phyloP scores from a whole-genome alignment of 2,797 vertebrate genomes.

The Australoheros facetus region DNA sequence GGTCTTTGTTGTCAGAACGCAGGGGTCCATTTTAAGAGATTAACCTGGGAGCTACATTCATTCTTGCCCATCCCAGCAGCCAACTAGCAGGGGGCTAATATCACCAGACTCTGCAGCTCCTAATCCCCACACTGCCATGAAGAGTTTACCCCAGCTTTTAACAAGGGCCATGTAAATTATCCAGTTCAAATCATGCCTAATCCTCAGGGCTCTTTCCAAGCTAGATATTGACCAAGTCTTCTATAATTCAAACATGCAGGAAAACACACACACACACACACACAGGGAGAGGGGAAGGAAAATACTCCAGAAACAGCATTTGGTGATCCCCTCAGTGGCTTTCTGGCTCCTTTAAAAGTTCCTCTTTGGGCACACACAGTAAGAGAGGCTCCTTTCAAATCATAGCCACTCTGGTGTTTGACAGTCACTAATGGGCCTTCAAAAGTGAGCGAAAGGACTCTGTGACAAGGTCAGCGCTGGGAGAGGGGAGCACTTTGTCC shows the following conservation, averaged over 20 bases:
- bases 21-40: constrained; percentile 71
- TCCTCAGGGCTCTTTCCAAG: constrained; percentile 51
- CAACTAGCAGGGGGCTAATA: constrained; percentile 71
- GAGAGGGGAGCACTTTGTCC: constrained; percentile 49
- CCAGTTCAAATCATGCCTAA: constrained; percentile 68
- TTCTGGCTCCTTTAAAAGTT: constrained; percentile 19
- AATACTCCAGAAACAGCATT: not conserved
- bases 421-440: constrained; percentile 54
- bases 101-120: constrained; percentile 29
- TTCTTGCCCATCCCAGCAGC: constrained; percentile 45
- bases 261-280: not conserved
- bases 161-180: constrained; percentile 70
- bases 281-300: not conserved
- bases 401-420: constrained; percentile 53
- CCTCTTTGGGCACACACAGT: constrained; percentile 20
- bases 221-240: constrained; percentile 61
- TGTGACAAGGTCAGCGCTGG: constrained; percentile 61
- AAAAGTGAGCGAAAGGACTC: constrained; percentile 42
- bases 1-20: constrained; percentile 72
- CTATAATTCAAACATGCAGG: constrained; percentile 55
- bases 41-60: constrained; percentile 69
- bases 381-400: constrained; percentile 37
- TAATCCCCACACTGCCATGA: constrained; percentile 61
- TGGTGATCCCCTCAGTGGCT: constrained; percentile 29
- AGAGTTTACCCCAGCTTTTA: constrained; percentile 64